phyloP scores from a whole-genome alignment of 30 jellyfish, hydroid and myxozoan genomes.

The Mastigias papua region DNA sequence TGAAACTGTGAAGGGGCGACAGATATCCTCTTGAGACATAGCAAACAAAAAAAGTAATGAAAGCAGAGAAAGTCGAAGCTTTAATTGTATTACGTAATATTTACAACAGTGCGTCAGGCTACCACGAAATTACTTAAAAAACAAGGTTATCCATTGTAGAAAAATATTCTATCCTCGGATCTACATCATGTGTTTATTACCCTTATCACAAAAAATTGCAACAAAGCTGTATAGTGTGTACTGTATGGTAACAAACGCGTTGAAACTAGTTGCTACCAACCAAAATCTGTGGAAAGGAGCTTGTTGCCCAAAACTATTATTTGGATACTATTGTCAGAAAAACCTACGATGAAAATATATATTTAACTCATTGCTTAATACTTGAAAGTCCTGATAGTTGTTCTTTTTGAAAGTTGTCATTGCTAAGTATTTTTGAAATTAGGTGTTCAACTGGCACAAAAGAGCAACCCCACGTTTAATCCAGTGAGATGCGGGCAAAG shows the following conservation, averaged over 20 bases:
- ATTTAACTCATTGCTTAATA: not conserved
- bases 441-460: conserved; percentile 86
- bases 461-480: conserved; percentile 92
- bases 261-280: too few species aligned
- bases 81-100: not conserved
- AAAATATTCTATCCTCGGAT: conserved; percentile 7
- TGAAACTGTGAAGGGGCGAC: not conserved
- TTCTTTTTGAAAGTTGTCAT: too few species aligned
- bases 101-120: not conserved
- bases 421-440: not conserved
- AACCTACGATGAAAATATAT: not conserved
- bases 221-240: not conserved
- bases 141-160: conserved; percentile 45
- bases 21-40: not conserved
- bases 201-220: not conserved
- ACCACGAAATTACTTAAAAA: not conserved
- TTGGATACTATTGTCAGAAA: not conserved
- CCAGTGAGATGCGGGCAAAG: conserved; percentile 86
- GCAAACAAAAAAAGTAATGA: not conserved
- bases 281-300: not conserved
- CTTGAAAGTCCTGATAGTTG: too few species aligned
- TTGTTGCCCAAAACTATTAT: not conserved
- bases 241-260: not conserved
- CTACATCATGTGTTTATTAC: too few species aligned
- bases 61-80: not conserved